Evolutionary conservation across 1,140 invertebrate species (phyloP).

Genomic region (Trichonephila clavipes): DNA sequence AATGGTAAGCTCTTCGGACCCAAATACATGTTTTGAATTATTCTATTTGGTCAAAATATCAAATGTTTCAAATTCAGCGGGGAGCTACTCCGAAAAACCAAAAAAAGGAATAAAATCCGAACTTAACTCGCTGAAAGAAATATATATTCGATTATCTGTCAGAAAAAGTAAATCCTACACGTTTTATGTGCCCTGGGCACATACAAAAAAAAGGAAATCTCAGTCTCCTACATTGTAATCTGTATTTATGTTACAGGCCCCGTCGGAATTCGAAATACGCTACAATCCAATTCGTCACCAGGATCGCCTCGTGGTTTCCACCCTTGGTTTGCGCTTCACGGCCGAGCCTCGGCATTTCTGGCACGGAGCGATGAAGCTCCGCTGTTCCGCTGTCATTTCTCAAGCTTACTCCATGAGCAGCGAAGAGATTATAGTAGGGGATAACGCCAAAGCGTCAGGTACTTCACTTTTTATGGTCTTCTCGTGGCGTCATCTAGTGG

Average conservation of each 20-base stretch:
- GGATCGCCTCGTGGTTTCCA: constrained; percentile 73
- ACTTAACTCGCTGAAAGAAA: not conserved
- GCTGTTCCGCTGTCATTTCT: constrained; percentile 77
- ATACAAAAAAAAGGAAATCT: not conserved
- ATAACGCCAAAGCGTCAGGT: constrained; percentile 76
- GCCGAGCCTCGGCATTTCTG: constrained; percentile 76
- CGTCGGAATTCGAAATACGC: constrained; percentile 70
- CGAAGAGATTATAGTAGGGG: constrained; percentile 78
- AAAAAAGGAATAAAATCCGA: not conserved
- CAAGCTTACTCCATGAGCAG: constrained; percentile 78
- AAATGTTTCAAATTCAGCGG: not conserved
- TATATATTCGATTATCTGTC: constrained; percentile 39
- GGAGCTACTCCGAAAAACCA: not conserved
- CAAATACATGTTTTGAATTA: too few species aligned
- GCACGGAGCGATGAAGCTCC: constrained; percentile 77
- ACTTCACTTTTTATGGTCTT: not conserved
- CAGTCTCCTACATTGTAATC: constrained; percentile 41
- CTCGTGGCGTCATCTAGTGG: constrained; percentile 1
- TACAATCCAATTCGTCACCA: constrained; percentile 71
- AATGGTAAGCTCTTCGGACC: too few species aligned
- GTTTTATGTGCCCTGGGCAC: not conserved
- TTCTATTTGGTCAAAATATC: not conserved
- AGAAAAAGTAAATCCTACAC: constrained; percentile 36
- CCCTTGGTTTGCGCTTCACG: constrained; percentile 75
- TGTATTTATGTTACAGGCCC: constrained; percentile 73